Evolutionary conservation across 2,113 vertebrate genomes (phyloP), one percentile per base, ranked within the genome.

Genomic region (Morone saxatilis): DNA sequence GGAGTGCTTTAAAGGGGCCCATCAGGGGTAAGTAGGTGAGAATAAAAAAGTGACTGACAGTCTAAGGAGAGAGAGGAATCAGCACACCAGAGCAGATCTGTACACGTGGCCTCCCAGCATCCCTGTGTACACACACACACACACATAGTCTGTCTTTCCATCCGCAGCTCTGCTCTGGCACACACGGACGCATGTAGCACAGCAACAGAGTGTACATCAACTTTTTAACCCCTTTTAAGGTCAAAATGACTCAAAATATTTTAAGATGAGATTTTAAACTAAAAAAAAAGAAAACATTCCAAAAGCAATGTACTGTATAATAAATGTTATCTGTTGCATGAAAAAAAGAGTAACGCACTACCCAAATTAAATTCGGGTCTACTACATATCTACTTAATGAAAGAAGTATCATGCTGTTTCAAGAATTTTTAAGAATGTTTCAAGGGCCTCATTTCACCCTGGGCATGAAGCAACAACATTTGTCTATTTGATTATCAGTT

Each of bases 71-170:
- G 72, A 48, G 63, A 77, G 78, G 65, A 57, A 76, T 56, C 43
- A 59, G 74, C 62, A 40, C 63, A 60, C 41, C 50, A 78, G 19
- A 80, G 71, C 76, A 88, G 76, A 83, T 87, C 74, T 88, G 88
- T 86, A 90, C 84, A 92, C 88, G 86, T 94, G 87, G 92, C 86
- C 88, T 73, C 60, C 20, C 43, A 79, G 76, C 38, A 47, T 77
- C 73, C 22, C 31, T 79, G 61, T 67, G 68, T 71, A 59, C 53
- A 84, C 41, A 65, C 31, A 67, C 57, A 76, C 71, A 62, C 59
- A 71, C 16, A 59, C 43, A 40, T 1, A 63, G 7, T 47, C 68
- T 56, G 50, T 19, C 73, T 80, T 62, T 57, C 67, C 66, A 65
- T 78, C 65, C 8, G 12, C 25, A 25, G 69, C 63, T 22, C 14